A percentile compares a stretch with the other conserved stretches of the same genome.
Evolutionary conservation across 1,140 invertebrate genomes (phyloP).

Genomic region (Uloborus diversus): DNA sequence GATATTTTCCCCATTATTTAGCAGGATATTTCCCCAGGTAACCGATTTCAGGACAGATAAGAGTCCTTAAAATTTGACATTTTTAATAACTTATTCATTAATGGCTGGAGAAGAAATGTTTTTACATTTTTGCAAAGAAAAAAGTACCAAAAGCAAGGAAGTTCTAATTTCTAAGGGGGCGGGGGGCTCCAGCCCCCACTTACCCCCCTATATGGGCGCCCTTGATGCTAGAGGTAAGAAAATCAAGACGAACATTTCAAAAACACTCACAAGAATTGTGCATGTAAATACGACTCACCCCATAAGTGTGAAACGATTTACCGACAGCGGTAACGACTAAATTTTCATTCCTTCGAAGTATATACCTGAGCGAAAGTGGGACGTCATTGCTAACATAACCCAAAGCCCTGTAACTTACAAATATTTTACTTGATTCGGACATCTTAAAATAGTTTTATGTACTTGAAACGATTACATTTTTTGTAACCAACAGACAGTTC

Average conservation of each 20-base stretch:
- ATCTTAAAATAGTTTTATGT: too few relatives aligned
- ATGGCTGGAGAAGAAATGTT: too few relatives aligned
- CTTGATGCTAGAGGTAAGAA: not conserved
- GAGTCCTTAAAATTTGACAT: too few relatives aligned
- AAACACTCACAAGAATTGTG: too few relatives aligned
- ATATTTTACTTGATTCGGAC: slow-evolving; percentile 88
- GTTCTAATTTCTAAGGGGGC: not conserved
- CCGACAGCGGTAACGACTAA: slow-evolving; percentile 89
- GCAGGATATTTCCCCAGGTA: too few relatives aligned
- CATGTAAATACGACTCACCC: too few relatives aligned
- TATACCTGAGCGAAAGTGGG: slow-evolving; percentile 84
- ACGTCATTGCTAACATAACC: slow-evolving; percentile 94
- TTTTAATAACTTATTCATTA: too few relatives aligned
- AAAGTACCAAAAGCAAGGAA: not conserved
- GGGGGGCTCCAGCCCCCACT: not conserved
- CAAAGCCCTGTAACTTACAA: slow-evolving; percentile 80
- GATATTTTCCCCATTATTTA: too few relatives aligned
- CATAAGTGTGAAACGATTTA: slow-evolving; percentile 90
- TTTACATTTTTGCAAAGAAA: too few relatives aligned
- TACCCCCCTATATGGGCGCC: not conserved
- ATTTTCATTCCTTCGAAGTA: slow-evolving; percentile 85
- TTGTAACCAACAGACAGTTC: too few relatives aligned
- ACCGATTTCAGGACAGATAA: too few relatives aligned
- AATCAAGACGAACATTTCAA: not conserved
- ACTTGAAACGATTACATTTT: too few relatives aligned